A percentile compares a stretch with the other conserved stretches of the same genome.
phyloP scores from a whole-genome alignment of 2,888 invertebrate genomes.

The Petrolisthes cinctipes region DNA sequence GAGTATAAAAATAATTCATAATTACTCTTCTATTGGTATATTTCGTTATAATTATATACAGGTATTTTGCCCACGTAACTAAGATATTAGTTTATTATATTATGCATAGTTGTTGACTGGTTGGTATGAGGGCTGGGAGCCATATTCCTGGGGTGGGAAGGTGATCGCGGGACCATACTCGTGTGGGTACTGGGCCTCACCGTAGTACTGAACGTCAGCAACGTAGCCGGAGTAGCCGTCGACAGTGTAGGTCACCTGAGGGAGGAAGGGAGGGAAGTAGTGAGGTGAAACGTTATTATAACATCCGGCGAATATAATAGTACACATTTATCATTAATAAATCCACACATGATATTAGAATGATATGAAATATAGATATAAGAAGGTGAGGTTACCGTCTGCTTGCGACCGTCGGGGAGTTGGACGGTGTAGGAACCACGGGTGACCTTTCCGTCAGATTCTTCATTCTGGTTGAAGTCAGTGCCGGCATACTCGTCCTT shows the following conservation, averaged over 20 bases:
- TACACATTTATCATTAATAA: too few species aligned
- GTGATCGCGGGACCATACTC: conserved; percentile 47
- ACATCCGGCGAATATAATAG: too few species aligned
- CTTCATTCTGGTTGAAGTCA: conserved; percentile 42
- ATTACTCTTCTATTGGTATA: too few species aligned
- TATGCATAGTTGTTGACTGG: background rate
- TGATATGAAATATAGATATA: too few species aligned
- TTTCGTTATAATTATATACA: too few species aligned
- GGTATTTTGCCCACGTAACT: too few species aligned
- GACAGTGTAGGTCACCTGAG: too few species aligned
- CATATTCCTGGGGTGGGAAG: conserved; percentile 35
- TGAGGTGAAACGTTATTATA: conserved; percentile 68
- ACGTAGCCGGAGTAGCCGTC: too few species aligned
- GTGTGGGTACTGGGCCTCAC: conserved; percentile 75
- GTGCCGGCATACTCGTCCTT: conserved; percentile 42
- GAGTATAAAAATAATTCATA: too few species aligned
- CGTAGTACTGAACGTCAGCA: conserved; percentile 71
- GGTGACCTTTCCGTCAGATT: conserved; percentile 33
- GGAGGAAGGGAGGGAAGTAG: too few species aligned
- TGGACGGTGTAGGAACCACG: conserved; percentile 47
- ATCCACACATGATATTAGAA: too few species aligned
- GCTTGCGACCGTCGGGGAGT: conserved; percentile 51
- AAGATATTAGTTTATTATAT: too few species aligned
- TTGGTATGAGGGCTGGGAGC: conserved; percentile 31
- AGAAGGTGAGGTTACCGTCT: conserved; percentile 35